Conservation (phyloP, 2,888 invertebrate genomes). For the Hofmannophila pseudospretella region DNA sequence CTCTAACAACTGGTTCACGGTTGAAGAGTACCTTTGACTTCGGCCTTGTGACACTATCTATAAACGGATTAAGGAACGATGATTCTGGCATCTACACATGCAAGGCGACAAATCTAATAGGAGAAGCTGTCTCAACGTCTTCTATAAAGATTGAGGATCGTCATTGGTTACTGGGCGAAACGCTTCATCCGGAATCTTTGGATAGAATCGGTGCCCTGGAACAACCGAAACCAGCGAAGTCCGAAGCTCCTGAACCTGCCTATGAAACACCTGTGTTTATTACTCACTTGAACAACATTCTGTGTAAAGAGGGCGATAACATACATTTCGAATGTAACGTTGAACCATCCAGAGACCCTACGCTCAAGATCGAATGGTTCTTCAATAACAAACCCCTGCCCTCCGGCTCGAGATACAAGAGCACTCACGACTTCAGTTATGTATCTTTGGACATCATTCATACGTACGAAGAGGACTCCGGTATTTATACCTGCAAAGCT, state of each 20-base stretch:
- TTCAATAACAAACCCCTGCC: constrained; percentile 94
- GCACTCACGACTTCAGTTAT: constrained; percentile 97
- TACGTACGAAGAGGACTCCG: constrained; percentile 94
- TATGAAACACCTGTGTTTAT: constrained; percentile 94
- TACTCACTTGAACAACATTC: constrained; percentile 92
- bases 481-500: constrained; percentile 93
- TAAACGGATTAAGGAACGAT: constrained; percentile 90
- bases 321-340: constrained; percentile 95
- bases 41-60: constrained; percentile 94
- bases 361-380: constrained; percentile 95
- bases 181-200: constrained; percentile 92
- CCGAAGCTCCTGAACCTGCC: constrained; percentile 85
- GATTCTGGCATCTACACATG: constrained; percentile 98
- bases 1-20: constrained; percentile 91
- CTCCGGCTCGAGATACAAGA: constrained; percentile 92
- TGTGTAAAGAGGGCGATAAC: constrained; percentile 91
- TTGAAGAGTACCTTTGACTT: constrained; percentile 97
- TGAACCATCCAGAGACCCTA: constrained; percentile 94
- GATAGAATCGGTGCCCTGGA: constrained; percentile 92
- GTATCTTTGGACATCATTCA: constrained; percentile 93
- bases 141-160: constrained; percentile 92
- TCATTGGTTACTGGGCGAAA: constrained; percentile 91
- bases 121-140: constrained; percentile 96
- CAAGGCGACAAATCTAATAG: constrained; percentile 93
- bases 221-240: constrained; percentile 82